Percentiles rank a stretch among this genome's conserved stretches.
Evolutionary conservation across 2,797 vertebrate species (phyloP).

Genomic region (Columba guinea): DNA sequence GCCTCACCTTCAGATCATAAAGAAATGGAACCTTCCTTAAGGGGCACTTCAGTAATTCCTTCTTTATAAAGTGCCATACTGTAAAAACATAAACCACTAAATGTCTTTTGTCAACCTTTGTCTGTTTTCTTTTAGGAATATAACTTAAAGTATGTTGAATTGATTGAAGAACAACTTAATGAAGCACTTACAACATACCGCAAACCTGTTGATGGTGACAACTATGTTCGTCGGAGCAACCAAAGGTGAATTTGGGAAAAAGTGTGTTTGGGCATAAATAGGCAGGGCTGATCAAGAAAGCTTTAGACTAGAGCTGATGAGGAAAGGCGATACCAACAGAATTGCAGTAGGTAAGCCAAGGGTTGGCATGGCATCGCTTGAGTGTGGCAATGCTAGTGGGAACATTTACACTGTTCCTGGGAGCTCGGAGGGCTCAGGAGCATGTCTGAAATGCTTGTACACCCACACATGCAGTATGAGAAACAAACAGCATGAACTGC

Average conservation of each 20-base stretch:
- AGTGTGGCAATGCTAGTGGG: too few relatives aligned
- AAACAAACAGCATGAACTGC: too few relatives aligned
- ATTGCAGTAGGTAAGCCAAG: too few relatives aligned
- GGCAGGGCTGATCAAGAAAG: background rate
- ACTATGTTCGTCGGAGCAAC: constrained; percentile 97
- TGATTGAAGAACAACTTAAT: constrained; percentile 97
- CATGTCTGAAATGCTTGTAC: too few relatives aligned
- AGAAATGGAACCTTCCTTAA: background rate
- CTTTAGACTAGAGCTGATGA: background rate
- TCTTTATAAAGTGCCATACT: background rate
- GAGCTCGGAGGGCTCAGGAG: too few relatives aligned
- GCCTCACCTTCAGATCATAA: background rate
- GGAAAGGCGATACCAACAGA: too few relatives aligned
- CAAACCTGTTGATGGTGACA: constrained; percentile 97
- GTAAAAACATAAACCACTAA: background rate
- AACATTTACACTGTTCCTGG: too few relatives aligned
- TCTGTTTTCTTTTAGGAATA: constrained; percentile 82
- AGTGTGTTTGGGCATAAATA: fast-evolving
- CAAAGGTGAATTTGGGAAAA: constrained; percentile 84
- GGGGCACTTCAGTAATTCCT: background rate
- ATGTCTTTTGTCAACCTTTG: background rate
- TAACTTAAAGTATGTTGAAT: constrained; percentile 96
- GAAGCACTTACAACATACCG: constrained; percentile 98
- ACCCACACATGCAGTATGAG: too few relatives aligned
- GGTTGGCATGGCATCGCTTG: too few relatives aligned